phyloP scores from a whole-genome alignment of 2,888 invertebrate genomes.

The Cyclophora albipunctata region DNA sequence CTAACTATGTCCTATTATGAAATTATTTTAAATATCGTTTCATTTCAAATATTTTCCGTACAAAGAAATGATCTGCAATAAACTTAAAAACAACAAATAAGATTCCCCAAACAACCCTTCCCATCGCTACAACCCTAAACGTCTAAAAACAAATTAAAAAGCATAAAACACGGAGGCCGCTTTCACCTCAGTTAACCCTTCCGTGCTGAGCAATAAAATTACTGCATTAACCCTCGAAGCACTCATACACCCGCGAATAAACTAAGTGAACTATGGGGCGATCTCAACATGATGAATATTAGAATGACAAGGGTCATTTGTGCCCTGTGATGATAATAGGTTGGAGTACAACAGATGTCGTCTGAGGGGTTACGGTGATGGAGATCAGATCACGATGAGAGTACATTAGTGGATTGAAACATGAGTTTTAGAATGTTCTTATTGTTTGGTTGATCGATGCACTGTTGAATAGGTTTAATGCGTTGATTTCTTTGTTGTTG shows the following conservation, averaged over 20 bases:
- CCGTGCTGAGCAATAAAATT: conserved; percentile 51
- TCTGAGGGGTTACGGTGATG: too few relatives aligned
- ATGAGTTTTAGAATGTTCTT: too few relatives aligned
- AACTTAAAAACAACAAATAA: too few relatives aligned
- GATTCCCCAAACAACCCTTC: conserved; percentile 15
- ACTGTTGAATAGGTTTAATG: too few relatives aligned
- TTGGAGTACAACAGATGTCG: not conserved
- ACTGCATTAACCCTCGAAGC: conserved; percentile 46
- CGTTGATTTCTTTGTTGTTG: too few relatives aligned
- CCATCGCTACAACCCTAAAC: conserved; percentile 27
- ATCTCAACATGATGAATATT: conserved; percentile 47
- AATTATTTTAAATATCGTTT: too few relatives aligned
- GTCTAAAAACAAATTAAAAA: conserved; percentile 59
- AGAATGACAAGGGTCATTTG: conserved; percentile 29
- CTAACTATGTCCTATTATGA: too few relatives aligned
- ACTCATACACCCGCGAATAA: conserved; percentile 33
- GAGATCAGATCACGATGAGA: too few relatives aligned
- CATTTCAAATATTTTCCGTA: not conserved
- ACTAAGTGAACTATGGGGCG: conserved; percentile 18
- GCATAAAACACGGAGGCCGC: conserved; percentile 60
- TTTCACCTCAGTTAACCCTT: conserved; percentile 58
- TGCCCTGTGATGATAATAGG: conserved; percentile 3
- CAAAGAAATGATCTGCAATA: too few relatives aligned
- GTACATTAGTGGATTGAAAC: not conserved
- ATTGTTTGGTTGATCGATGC: too few relatives aligned